Evolutionary conservation across 2,888 invertebrate species (phyloP).

Genomic region (Diloba caeruleocephala): DNA sequence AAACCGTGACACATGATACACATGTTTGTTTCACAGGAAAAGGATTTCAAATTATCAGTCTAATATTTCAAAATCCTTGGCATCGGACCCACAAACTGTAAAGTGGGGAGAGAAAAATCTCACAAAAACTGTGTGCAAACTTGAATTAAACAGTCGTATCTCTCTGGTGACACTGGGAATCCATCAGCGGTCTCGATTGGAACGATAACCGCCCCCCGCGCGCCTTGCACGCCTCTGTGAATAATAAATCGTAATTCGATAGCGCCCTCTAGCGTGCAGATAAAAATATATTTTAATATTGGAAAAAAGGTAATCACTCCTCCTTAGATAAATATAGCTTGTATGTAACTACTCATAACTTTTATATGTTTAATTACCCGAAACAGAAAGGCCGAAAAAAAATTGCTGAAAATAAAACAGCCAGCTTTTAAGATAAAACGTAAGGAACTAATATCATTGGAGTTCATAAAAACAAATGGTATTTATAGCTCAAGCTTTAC

Average conservation of each 20-base stretch:
- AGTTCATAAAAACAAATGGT: too few species aligned
- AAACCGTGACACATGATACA: not conserved
- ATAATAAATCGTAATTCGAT: slow-evolving; percentile 81
- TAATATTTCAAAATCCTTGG: slow-evolving; percentile 62
- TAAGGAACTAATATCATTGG: too few species aligned
- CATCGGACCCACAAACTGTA: slow-evolving; percentile 59
- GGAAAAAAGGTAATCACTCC: not conserved
- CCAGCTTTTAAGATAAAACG: too few species aligned
- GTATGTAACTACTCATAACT: slow-evolving; percentile 11
- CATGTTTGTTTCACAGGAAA: slow-evolving; percentile 34
- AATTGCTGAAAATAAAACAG: slow-evolving; percentile 20
- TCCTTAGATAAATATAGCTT: too few species aligned
- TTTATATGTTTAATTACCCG: slow-evolving; percentile 25
- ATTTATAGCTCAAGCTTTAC: too few species aligned
- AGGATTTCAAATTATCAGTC: slow-evolving; percentile 50
- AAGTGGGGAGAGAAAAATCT: slow-evolving; percentile 66
- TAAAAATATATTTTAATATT: not conserved
- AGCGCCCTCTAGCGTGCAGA: slow-evolving; percentile 38
- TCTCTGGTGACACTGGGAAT: slow-evolving; percentile 78
- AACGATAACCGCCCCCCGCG: slow-evolving; percentile 65
- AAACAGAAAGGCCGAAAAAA: slow-evolving; percentile 24
- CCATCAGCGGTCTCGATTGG: slow-evolving; percentile 80
- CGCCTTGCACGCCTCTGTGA: slow-evolving; percentile 41
- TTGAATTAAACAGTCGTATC: slow-evolving; percentile 85
- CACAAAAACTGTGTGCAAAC: slow-evolving; percentile 78